phyloP scores from a whole-genome alignment of 1,140 invertebrate species.

The Neotoxoptera formosana region DNA sequence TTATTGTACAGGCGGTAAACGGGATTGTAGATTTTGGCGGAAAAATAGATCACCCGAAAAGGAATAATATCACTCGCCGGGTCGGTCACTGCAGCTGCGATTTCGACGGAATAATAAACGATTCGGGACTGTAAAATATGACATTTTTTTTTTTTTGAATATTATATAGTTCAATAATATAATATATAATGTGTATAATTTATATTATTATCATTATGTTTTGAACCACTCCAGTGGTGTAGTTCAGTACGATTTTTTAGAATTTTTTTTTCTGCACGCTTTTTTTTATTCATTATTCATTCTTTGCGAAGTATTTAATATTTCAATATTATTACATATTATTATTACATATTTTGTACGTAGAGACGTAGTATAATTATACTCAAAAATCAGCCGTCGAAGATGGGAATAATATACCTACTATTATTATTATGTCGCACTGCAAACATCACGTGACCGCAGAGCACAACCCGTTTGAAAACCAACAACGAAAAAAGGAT shows the following conservation, averaged over 20 bases:
- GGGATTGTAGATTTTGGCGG: too few relatives aligned
- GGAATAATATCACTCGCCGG: neutral
- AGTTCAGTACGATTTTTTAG: neutral
- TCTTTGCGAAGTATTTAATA: neutral
- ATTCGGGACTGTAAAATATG: neutral
- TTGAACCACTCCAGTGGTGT: neutral
- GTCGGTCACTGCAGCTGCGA: neutral
- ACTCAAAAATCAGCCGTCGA: neutral
- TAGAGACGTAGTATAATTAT: neutral
- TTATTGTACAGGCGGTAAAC: too few relatives aligned
- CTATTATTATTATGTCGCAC: neutral
- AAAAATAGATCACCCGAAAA: too few relatives aligned
- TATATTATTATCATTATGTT: neutral
- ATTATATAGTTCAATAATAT: too few relatives aligned
- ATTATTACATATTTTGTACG: neutral
- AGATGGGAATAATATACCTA: neutral
- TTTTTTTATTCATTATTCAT: neutral
- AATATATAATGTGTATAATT: neutral
- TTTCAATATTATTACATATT: neutral
- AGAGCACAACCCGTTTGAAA: neutral
- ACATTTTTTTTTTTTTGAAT: too few relatives aligned
- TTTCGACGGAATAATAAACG: neutral
- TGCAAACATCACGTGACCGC: neutral
- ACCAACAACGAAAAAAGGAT: neutral
- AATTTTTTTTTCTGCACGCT: conserved; percentile 5